Percentiles rank a stretch among this genome's conserved stretches.
These are phyloP conservation scores for Drosophila albomicans DNA, from an alignment of 1,140 invertebrate species.

Conservation along the genomic window DNA sequence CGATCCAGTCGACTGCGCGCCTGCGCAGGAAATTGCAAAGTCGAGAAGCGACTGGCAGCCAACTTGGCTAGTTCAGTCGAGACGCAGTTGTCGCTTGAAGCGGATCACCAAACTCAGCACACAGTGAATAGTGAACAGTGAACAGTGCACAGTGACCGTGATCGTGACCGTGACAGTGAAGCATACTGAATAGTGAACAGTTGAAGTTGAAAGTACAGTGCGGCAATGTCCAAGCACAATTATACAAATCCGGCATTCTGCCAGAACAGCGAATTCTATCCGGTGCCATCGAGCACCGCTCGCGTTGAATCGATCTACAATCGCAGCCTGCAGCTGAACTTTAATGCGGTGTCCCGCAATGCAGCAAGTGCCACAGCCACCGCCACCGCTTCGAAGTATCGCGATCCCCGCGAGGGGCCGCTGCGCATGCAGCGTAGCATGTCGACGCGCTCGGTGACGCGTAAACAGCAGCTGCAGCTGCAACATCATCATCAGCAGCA, in stretches of 20 bases:
- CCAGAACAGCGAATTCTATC: conserved; percentile 89
- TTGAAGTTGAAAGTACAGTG: conserved; percentile 64
- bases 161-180: conserved; percentile 2
- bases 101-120: conserved; percentile 34
- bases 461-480: conserved; percentile 61
- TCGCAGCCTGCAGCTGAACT: conserved; percentile 72
- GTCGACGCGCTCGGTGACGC: conserved; percentile 80
- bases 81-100: conserved; percentile 60
- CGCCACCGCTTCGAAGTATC: conserved; percentile 12
- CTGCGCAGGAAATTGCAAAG: conserved; percentile 74
- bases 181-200: conserved; percentile 4
- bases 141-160: conserved; percentile 12
- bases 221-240: conserved; percentile 85
- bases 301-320: conserved; percentile 77
- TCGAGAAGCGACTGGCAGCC: conserved; percentile 55
- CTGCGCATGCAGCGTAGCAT: conserved; percentile 84
- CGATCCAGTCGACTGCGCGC: conserved; percentile 78
- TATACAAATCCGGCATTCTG: conserved; percentile 92
- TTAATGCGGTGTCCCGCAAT: conserved; percentile 74
- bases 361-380: conserved; percentile 78
- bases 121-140: conserved; percentile 12
- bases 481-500: conserved; percentile 47
- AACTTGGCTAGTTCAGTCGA: conserved; percentile 58
- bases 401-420: conserved; percentile 77
- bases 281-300: conserved; percentile 58